Percentiles rank a stretch among this genome's conserved stretches.
Evolutionary conservation across 2,888 invertebrate species (phyloP).

Genomic region (Plagiodera versicolora): DNA sequence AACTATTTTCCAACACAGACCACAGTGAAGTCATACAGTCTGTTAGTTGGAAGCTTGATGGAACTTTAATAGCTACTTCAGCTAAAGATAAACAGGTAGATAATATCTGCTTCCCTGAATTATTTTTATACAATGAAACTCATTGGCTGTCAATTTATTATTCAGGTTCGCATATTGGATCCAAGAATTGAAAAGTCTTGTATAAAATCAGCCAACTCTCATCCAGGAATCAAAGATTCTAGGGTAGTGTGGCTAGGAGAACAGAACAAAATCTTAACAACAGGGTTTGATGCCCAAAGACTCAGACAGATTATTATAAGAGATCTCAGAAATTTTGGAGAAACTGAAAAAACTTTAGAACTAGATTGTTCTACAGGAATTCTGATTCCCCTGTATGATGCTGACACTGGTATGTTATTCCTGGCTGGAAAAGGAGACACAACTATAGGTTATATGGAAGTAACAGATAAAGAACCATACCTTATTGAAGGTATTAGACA

Average conservation of each 20-base stretch:
- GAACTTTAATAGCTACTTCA: constrained; percentile 78
- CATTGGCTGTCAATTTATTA: neutral
- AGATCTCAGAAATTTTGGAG: constrained; percentile 79
- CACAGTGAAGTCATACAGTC: constrained; percentile 89
- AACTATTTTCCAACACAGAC: constrained; percentile 68
- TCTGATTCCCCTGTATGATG: constrained; percentile 89
- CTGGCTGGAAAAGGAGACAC: constrained; percentile 92
- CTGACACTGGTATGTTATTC: constrained; percentile 94
- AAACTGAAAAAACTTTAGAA: constrained; percentile 76
- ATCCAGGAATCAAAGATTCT: constrained; percentile 90
- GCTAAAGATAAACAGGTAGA: constrained; percentile 83
- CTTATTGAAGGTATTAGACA: constrained; percentile 86
- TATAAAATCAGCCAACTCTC: constrained; percentile 70
- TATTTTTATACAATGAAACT: neutral
- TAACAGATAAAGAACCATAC: constrained; percentile 85
- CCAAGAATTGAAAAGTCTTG: constrained; percentile 69
- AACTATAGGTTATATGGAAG: constrained; percentile 87
- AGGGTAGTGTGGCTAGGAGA: constrained; percentile 90
- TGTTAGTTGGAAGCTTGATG: constrained; percentile 88
- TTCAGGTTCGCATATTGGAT: constrained; percentile 75
- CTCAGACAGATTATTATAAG: constrained; percentile 87
- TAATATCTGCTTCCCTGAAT: neutral
- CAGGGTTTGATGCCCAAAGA: constrained; percentile 87
- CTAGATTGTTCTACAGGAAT: constrained; percentile 88
- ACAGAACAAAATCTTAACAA: constrained; percentile 79